A percentile compares a stretch with the other conserved stretches of the same genome.
phyloP scores from a whole-genome alignment of 2,888 invertebrate species.

The Exephanes ischioxanthus region DNA sequence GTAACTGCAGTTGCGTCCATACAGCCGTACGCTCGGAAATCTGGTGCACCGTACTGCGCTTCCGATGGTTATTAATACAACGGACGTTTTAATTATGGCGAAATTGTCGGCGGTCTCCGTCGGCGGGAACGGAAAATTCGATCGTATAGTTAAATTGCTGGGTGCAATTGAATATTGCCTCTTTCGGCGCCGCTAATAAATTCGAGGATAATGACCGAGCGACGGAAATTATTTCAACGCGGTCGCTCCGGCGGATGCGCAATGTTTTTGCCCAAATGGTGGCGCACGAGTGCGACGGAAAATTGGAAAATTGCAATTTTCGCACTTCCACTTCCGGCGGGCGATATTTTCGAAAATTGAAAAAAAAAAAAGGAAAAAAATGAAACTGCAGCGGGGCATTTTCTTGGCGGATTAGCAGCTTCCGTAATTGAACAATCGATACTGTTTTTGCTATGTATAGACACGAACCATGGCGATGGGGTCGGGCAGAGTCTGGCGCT shows the following conservation, averaged over 20 bases:
- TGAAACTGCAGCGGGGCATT: neutral
- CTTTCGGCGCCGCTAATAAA: constrained; percentile 44
- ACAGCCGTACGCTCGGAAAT: constrained; percentile 1
- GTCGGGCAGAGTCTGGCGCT: neutral
- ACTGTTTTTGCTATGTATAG: neutral
- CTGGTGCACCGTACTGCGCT: neutral
- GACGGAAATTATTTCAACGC: constrained; percentile 8
- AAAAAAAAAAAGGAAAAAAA: neutral
- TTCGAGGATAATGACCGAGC: constrained; percentile 42
- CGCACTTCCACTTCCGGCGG: neutral
- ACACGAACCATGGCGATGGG: neutral
- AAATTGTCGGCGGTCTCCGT: constrained; percentile 29
- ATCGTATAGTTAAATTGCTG: constrained; percentile 32
- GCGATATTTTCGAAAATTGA: neutral
- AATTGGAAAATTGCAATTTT: neutral
- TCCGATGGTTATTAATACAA: constrained; percentile 65
- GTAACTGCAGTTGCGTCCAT: constrained; percentile 22
- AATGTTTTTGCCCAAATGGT: neutral
- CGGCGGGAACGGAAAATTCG: constrained; percentile 18
- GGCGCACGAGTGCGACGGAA: neutral
- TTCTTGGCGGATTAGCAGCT: constrained; percentile 39
- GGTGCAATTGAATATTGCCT: constrained; percentile 18
- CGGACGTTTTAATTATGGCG: constrained; percentile 64
- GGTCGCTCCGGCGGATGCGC: neutral
- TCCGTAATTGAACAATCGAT: constrained; percentile 38